phyloP scores from a whole-genome alignment of 2,113 vertebrate species.

The Eclectus roratus region DNA sequence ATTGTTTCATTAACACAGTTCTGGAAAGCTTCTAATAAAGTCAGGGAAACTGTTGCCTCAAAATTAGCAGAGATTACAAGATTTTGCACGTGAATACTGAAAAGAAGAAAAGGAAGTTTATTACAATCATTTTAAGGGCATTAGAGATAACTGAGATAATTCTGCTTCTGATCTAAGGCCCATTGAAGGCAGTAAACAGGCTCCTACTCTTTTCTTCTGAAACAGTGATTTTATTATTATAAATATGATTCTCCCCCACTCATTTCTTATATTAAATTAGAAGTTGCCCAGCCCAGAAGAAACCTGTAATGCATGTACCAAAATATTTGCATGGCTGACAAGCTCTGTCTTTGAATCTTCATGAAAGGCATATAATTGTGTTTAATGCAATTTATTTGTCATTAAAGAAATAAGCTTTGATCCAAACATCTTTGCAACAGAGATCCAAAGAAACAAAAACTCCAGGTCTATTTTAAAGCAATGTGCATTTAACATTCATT shows the following conservation, averaged over 20 bases:
- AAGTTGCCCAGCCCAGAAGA: conserved; percentile 55
- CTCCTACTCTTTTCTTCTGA: conserved; percentile 48
- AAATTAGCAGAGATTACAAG: conserved; percentile 61
- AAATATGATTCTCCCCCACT: conserved; percentile 61
- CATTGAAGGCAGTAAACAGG: conserved; percentile 33
- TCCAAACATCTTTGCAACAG: conserved; percentile 64
- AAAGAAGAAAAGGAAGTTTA: conserved; percentile 59
- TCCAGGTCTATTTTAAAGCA: conserved; percentile 71
- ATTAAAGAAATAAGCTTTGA: conserved; percentile 75
- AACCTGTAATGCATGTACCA: conserved; percentile 58
- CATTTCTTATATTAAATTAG: conserved; percentile 59
- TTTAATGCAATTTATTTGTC: conserved; percentile 74
- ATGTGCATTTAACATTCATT: conserved; percentile 54
- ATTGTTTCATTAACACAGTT: conserved; percentile 64
- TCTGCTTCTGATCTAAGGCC: conserved; percentile 57
- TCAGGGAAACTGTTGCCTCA: conserved; percentile 44
- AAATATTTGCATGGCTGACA: conserved; percentile 63
- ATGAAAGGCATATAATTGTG: conserved; percentile 71
- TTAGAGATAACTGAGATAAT: conserved; percentile 59
- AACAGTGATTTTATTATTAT: conserved; percentile 68
- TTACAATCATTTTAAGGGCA: conserved; percentile 49
- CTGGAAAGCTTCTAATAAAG: conserved; percentile 63
- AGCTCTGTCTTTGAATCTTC: conserved; percentile 65
- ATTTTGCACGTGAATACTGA: conserved; percentile 20
- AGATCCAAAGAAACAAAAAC: conserved; percentile 65